phyloP scores from a whole-genome alignment of 2,113 vertebrate genomes.

The Tragelaphus imberbis region DNA sequence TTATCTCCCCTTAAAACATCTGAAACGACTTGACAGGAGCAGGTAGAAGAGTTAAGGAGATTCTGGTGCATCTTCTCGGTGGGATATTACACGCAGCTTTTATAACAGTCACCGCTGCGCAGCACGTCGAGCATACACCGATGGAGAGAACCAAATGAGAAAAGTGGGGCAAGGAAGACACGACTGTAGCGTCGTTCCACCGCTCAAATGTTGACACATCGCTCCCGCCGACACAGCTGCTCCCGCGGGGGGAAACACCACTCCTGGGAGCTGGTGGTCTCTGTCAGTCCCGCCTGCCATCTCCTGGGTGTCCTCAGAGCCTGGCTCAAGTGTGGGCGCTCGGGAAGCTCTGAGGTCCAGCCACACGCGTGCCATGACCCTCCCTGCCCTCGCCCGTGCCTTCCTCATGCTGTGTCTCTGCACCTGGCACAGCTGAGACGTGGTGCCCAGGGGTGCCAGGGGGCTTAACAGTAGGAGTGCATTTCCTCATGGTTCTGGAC shows the following conservation, averaged over 20 bases:
- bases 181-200: fast-evolving
- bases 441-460: fast-evolving
- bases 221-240: fast-evolving
- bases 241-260: fast-evolving
- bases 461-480: neutral
- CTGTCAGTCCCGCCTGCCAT: fast-evolving
- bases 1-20: neutral
- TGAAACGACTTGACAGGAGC: fast-evolving
- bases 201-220: fast-evolving
- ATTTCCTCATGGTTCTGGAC: neutral
- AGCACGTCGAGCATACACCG: fast-evolving
- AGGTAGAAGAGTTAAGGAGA: neutral
- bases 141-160: fast-evolving
- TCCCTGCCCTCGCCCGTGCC: too few relatives aligned
- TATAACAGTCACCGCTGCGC: fast-evolving
- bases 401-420: fast-evolving
- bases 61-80: fast-evolving
- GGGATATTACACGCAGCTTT: fast-evolving
- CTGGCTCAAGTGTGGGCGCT: fast-evolving
- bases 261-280: fast-evolving
- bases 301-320: neutral
- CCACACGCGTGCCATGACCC: fast-evolving
- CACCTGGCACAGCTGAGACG: neutral
- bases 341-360: neutral
- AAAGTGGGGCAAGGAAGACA: fast-evolving